These are phyloP conservation scores for Meliscaeva auricollis DNA, from an alignment of 2,888 invertebrate genomes.

Conservation along the genomic window DNA sequence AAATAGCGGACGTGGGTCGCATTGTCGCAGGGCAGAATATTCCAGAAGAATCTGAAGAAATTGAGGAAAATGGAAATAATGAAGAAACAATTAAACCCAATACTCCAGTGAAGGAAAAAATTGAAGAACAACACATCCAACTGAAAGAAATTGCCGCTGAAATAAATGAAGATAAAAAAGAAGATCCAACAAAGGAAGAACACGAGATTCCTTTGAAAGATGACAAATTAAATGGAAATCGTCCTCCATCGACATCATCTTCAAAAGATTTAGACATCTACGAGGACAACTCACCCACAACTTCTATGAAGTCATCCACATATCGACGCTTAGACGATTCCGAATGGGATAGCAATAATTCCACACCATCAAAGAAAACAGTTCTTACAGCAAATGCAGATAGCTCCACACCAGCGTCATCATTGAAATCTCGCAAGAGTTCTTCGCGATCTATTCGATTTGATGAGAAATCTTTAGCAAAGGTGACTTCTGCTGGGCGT, in stretches of 20 bases:
- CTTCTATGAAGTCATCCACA: slow-evolving; percentile 54
- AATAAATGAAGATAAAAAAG: background rate
- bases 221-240: slow-evolving; percentile 13
- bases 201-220: background rate
- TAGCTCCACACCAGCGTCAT: slow-evolving; percentile 78
- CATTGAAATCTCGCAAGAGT: slow-evolving; percentile 77
- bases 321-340: slow-evolving; percentile 59
- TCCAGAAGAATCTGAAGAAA: slow-evolving; percentile 53
- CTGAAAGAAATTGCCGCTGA: background rate
- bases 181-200: slow-evolving; percentile 10
- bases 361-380: slow-evolving; percentile 64
- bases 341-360: slow-evolving; percentile 66
- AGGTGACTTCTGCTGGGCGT: slow-evolving; percentile 76
- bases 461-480: slow-evolving; percentile 74
- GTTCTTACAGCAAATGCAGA: slow-evolving; percentile 67
- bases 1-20: slow-evolving; percentile 8
- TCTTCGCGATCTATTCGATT: slow-evolving; percentile 78
- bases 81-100: slow-evolving; percentile 75
- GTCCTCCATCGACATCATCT: slow-evolving; percentile 45
- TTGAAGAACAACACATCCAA: slow-evolving; percentile 7
- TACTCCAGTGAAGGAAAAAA: slow-evolving; percentile 65
- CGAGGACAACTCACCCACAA: slow-evolving; percentile 58
- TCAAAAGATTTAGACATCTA: slow-evolving; percentile 58
- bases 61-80: slow-evolving; percentile 46
- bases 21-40: slow-evolving; percentile 73